A percentile compares a stretch with the other conserved stretches of the same genome.
phyloP scores from a whole-genome alignment of 2,888 invertebrate genomes.

The Cyclophora punctaria region DNA sequence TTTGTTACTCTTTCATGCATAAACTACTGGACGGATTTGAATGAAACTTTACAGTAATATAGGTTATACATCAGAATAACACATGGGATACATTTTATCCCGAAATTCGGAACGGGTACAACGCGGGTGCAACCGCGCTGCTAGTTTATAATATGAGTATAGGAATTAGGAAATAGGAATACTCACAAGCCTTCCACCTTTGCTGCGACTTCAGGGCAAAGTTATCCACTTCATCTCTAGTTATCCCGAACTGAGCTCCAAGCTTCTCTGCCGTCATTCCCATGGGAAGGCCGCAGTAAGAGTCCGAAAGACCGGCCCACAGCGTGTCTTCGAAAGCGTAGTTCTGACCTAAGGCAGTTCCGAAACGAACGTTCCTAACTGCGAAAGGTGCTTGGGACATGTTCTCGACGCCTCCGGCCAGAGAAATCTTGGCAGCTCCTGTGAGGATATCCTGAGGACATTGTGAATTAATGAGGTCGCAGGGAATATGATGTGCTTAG shows the following conservation, averaged over 20 bases:
- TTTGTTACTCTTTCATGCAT: too few species aligned
- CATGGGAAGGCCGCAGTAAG: conserved; percentile 94
- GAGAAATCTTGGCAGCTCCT: conserved; percentile 88
- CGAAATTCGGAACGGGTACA: too few species aligned
- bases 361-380: conserved; percentile 90
- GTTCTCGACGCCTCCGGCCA: conserved; percentile 95
- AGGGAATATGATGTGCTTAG: too few species aligned
- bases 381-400: conserved; percentile 96
- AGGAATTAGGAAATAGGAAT: neutral
- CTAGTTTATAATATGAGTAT: too few species aligned
- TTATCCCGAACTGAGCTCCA: conserved; percentile 85
- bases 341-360: conserved; percentile 86
- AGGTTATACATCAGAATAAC: too few species aligned
- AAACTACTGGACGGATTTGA: too few species aligned
- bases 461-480: too few species aligned
- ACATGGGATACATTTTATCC: too few species aligned
- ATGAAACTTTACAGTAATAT: too few species aligned
- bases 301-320: conserved; percentile 90
- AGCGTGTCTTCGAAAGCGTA: conserved; percentile 90
- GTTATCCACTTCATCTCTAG: conserved; percentile 87
- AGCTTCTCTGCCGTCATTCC: conserved; percentile 96
- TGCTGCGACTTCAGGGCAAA: conserved; percentile 91
- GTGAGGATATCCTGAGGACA: conserved; percentile 84
- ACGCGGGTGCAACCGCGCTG: too few species aligned
- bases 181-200: conserved; percentile 87